A percentile compares a stretch with the other conserved stretches of the same genome.
phyloP scores from a whole-genome alignment of 2,797 vertebrate species.

The Allobates femoralis region DNA sequence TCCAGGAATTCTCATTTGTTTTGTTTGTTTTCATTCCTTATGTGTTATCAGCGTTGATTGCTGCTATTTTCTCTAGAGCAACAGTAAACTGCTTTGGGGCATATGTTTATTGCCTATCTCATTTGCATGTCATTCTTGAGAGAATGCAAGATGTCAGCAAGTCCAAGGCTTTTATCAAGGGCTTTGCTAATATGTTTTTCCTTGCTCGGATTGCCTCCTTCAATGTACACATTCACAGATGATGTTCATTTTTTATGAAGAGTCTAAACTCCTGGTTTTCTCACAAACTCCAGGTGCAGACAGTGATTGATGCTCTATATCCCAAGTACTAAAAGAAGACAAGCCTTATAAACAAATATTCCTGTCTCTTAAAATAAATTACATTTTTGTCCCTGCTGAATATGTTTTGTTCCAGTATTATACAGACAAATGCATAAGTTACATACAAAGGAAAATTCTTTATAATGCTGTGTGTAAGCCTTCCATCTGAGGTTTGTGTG shows the following conservation, averaged over 20 bases:
- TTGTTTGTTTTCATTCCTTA: constrained; percentile 42
- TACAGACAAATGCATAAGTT: neutral
- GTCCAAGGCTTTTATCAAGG: constrained; percentile 40
- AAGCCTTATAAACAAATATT: neutral
- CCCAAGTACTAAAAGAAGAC: neutral
- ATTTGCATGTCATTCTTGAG: constrained; percentile 45
- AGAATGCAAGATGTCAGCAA: constrained; percentile 49
- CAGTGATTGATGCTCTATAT: neutral
- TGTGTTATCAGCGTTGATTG: constrained; percentile 51
- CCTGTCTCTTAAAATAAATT: neutral
- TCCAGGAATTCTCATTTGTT: constrained; percentile 39
- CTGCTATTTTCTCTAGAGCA: constrained; percentile 47
- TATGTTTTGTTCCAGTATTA: neutral
- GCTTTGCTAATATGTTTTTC: constrained; percentile 45
- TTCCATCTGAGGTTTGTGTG: neutral
- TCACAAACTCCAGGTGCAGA: neutral
- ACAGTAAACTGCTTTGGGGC: constrained; percentile 41
- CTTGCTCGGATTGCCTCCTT: constrained; percentile 24
- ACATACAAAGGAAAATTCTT: neutral
- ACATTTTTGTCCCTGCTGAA: neutral
- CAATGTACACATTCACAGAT: constrained; percentile 17
- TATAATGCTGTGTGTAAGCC: neutral
- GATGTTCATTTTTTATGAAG: constrained; percentile 40
- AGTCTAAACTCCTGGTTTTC: neutral
- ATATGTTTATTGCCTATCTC: constrained; percentile 55